These are phyloP conservation scores for Gasteruption jaculator DNA, from an alignment of 2,888 invertebrate genomes.

Conservation along the genomic window DNA sequence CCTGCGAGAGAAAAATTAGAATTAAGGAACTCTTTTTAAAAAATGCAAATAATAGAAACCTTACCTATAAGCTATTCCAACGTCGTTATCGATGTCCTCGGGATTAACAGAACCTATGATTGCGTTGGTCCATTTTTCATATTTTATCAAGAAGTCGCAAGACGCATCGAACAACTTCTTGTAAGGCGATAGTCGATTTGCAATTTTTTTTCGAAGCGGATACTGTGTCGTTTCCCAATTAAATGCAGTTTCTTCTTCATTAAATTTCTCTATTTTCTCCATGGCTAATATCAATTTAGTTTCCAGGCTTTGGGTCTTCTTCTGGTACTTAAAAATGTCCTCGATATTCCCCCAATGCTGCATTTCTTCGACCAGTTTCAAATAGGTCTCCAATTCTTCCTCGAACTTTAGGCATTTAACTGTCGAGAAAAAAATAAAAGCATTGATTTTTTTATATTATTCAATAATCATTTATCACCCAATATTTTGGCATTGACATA, in stretches of 20 bases:
- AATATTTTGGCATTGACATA: background rate
- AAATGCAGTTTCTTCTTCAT: slow-evolving; percentile 85
- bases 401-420: slow-evolving; percentile 74
- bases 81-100: slow-evolving; percentile 83
- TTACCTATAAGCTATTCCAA: slow-evolving; percentile 55
- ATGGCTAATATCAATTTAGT: slow-evolving; percentile 70
- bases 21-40: no score
- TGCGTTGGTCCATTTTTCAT: slow-evolving; percentile 79
- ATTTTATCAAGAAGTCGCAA: slow-evolving; percentile 78
- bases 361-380: slow-evolving; percentile 78
- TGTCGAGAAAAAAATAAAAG: slow-evolving; percentile 17
- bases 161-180: slow-evolving; percentile 84
- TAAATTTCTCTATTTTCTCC: slow-evolving; percentile 81
- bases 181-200: slow-evolving; percentile 78
- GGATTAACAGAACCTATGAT: slow-evolving; percentile 78
- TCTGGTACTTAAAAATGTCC: slow-evolving; percentile 76
- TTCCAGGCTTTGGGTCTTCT: slow-evolving; percentile 73
- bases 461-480: no score
- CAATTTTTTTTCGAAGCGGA: slow-evolving; percentile 72
- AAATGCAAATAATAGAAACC: background rate
- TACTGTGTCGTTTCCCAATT: slow-evolving; percentile 90
- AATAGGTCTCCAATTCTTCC: slow-evolving; percentile 77
- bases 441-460: background rate
- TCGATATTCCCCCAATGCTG: slow-evolving; percentile 82
- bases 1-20: slow-evolving; percentile 47